Conservation (phyloP, 2,113 vertebrate genomes). For the Pelvicachromis taeniatus region DNA sequence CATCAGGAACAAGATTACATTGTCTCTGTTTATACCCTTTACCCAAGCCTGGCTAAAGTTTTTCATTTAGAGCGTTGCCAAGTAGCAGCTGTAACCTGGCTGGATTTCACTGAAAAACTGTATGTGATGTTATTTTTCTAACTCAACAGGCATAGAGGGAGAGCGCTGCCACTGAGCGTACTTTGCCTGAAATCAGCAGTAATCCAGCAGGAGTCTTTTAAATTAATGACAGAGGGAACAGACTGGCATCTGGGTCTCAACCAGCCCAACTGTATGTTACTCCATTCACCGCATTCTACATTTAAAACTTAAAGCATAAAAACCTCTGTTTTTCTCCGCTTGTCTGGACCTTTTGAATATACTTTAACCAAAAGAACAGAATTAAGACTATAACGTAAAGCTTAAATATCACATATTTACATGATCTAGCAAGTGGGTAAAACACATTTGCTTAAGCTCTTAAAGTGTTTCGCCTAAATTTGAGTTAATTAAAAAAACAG, state of each 20-base stretch:
- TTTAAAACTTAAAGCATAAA: background rate
- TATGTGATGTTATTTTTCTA: constrained; percentile 10
- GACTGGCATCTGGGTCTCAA: constrained; percentile 53
- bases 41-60: background rate
- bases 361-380: no score
- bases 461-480: background rate
- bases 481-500: background rate
- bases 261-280: background rate
- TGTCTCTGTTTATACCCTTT: background rate
- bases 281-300: background rate
- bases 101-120: background rate
- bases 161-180: background rate
- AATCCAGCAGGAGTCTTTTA: constrained; percentile 44
- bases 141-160: constrained; percentile 26
- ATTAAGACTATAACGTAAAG: no score
- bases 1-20: background rate
- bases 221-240: constrained; percentile 41
- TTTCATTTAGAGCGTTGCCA: background rate
- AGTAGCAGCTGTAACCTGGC: background rate
- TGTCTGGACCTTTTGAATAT: background rate
- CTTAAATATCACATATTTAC: background rate
- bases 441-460: background rate
- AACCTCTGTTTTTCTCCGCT: background rate
- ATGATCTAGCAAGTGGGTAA: background rate
- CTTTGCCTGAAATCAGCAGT: constrained; percentile 43